Percentiles rank a stretch among this genome's conserved stretches.
phyloP scores from a whole-genome alignment of 2,888 invertebrate species.

The Anticlea derivata region DNA sequence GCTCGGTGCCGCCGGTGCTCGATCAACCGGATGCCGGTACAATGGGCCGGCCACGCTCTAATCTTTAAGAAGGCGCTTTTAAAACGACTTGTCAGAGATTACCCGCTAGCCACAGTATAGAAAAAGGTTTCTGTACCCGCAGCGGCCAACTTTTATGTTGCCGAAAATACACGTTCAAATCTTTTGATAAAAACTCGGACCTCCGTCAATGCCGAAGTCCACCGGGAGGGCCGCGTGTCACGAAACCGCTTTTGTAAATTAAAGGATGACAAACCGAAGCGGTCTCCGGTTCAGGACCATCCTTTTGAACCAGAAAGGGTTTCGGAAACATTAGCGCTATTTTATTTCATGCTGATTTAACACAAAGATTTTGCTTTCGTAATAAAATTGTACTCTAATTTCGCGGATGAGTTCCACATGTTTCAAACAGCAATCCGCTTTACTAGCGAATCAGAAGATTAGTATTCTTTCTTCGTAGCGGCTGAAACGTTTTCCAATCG shows the following conservation, averaged over 20 bases:
- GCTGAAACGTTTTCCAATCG: slow-evolving; percentile 32
- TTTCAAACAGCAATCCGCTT: slow-evolving; percentile 24
- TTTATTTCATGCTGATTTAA: slow-evolving; percentile 29
- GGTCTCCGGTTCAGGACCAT: slow-evolving; percentile 22
- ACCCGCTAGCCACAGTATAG: slow-evolving; percentile 37
- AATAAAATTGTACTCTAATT: slow-evolving; percentile 18
- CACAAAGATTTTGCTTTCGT: slow-evolving; percentile 14
- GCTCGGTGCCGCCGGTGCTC: slow-evolving; percentile 51
- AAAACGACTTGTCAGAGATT: slow-evolving; percentile 54
- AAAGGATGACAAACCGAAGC: slow-evolving; percentile 38
- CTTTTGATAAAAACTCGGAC: slow-evolving; percentile 40
- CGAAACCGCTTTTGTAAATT: slow-evolving; percentile 42
- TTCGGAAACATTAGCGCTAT: slow-evolving; percentile 34
- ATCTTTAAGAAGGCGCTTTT: slow-evolving; percentile 56
- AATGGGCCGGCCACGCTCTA: slow-evolving; percentile 50
- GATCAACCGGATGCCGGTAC: slow-evolving; percentile 57
- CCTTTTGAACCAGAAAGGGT: slow-evolving; percentile 32
- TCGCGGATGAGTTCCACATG: slow-evolving; percentile 23
- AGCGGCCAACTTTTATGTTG: slow-evolving; percentile 37
- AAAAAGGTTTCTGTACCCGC: slow-evolving; percentile 40
- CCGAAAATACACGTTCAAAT: slow-evolving; percentile 37
- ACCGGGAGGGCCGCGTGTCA: slow-evolving; percentile 23
- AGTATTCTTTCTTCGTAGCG: slow-evolving; percentile 33
- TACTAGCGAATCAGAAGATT: slow-evolving; percentile 20
- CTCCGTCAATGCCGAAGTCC: slow-evolving; percentile 41